A percentile compares a stretch with the other conserved stretches of the same genome.
Evolutionary conservation across 2,888 invertebrate genomes (phyloP).

Genomic region (Dryococelus australis): DNA sequence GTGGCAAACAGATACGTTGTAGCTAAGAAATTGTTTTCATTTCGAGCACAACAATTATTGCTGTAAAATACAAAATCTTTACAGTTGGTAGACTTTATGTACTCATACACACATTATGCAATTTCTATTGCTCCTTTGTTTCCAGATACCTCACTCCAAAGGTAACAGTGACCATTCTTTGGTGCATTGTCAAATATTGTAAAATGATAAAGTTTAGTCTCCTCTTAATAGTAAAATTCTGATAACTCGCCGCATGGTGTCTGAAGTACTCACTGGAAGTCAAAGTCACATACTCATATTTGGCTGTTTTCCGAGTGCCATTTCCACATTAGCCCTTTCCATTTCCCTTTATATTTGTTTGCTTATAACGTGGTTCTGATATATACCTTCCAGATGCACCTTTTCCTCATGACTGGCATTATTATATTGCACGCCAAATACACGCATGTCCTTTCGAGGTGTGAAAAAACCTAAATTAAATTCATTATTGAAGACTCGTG

Average conservation of each 20-base stretch:
- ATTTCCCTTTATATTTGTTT: too few species aligned
- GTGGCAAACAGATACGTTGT: not conserved
- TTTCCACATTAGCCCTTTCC: not conserved
- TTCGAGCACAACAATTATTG: not conserved
- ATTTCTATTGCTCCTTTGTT: constrained; percentile 1
- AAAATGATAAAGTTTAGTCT: not conserved
- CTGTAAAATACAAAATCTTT: not conserved
- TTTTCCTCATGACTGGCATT: not conserved
- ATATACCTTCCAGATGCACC: not conserved
- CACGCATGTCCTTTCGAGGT: too few species aligned
- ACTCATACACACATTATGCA: not conserved
- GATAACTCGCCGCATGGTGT: not conserved
- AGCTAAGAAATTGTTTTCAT: not conserved
- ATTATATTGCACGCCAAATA: too few species aligned
- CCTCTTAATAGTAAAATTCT: not conserved
- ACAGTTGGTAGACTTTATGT: not conserved
- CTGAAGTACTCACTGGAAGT: too few species aligned
- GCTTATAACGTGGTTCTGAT: not conserved
- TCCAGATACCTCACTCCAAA: not conserved
- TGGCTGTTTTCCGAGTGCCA: not conserved
- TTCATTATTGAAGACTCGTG: too few species aligned
- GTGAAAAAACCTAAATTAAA: too few species aligned
- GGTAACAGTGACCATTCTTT: not conserved
- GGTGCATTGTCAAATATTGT: not conserved
- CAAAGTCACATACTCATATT: not conserved